Conservation (phyloP, 2,888 invertebrate species). For the Agrotis exclamationis region DNA sequence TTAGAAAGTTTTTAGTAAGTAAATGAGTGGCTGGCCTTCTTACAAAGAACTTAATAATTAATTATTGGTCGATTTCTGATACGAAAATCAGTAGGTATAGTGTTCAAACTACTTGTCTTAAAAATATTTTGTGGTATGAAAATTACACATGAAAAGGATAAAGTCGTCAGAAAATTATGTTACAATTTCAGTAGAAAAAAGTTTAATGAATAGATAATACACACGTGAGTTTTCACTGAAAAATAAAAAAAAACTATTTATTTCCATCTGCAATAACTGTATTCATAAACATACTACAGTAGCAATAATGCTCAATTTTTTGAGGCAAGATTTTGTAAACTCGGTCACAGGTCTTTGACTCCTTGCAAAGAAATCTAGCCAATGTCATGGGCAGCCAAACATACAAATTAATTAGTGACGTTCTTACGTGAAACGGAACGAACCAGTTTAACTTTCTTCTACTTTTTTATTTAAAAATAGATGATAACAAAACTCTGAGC, state of each 20-base stretch:
- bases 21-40: conserved; percentile 9
- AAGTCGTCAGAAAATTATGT: neutral
- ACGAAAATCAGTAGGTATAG: neutral
- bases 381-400: no score
- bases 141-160: neutral
- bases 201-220: no score
- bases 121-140: neutral
- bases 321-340: no score
- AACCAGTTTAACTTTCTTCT: neutral
- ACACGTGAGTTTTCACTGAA: no score
- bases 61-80: neutral
- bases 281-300: no score
- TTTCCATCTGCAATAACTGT: no score
- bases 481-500: neutral
- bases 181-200: neutral
- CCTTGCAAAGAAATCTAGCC: no score
- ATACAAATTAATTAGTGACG: neutral
- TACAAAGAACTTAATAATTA: neutral
- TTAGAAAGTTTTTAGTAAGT: conserved; percentile 15
- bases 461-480: neutral
- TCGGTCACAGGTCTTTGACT: no score
- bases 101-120: neutral
- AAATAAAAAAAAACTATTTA: no score
- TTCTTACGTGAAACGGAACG: neutral
- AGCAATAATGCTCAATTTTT: no score